Evolutionary conservation across 2,888 invertebrate genomes (phyloP).

Genomic region (Blera fallax): DNA sequence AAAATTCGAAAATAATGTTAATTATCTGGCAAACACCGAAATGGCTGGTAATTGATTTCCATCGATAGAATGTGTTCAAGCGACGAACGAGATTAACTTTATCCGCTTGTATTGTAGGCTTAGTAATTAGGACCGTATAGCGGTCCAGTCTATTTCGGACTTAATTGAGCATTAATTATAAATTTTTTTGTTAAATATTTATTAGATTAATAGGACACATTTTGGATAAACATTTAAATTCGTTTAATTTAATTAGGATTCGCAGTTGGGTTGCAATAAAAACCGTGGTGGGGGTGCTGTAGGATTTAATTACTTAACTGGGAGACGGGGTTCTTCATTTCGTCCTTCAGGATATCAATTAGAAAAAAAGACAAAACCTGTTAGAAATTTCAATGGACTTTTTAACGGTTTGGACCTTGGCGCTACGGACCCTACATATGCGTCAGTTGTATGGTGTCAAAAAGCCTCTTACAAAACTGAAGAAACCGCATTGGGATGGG

Average conservation of each 20-base stretch:
- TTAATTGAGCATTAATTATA: neutral
- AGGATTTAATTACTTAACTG: no score
- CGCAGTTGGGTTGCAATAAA: neutral
- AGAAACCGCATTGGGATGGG: no score
- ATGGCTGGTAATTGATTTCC: slow-evolving; percentile 35
- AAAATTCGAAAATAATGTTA: slow-evolving; percentile 39
- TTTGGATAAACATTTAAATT: neutral
- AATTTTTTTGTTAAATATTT: neutral
- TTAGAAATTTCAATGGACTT: no score
- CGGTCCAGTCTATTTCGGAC: neutral
- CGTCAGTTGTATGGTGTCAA: no score
- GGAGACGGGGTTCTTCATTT: no score
- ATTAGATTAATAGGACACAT: neutral
- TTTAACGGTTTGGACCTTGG: no score
- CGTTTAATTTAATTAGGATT: neutral
- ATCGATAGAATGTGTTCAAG: neutral
- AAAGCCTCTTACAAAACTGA: no score
- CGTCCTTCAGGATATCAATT: no score
- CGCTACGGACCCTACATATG: no score
- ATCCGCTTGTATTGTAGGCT: neutral
- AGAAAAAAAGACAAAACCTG: no score
- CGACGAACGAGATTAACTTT: slow-evolving; percentile 8
- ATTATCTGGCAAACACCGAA: slow-evolving; percentile 42
- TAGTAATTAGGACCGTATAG: neutral
- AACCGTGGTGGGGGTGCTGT: no score